phyloP scores from a whole-genome alignment of 1,140 invertebrate species.

The Penaeus japonicus region DNA sequence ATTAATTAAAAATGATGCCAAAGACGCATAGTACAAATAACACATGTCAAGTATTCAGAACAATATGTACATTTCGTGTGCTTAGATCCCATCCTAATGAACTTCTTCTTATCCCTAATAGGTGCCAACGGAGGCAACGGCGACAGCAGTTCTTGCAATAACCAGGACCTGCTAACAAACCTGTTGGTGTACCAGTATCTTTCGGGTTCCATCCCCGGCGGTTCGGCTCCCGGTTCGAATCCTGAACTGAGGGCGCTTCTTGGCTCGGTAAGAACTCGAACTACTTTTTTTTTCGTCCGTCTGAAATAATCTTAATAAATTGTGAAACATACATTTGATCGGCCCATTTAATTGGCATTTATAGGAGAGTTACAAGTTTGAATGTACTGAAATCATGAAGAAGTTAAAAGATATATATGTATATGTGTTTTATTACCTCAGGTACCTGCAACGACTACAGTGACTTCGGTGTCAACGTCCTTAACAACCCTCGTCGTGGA shows the following conservation, averaged over 20 bases:
- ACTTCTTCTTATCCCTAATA: background rate
- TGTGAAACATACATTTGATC: too few species aligned
- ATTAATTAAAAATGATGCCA: too few species aligned
- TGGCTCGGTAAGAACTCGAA: constrained; percentile 10
- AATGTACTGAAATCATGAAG: too few species aligned
- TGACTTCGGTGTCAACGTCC: constrained; percentile 49
- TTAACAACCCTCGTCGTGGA: constrained; percentile 45
- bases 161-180: constrained; percentile 56
- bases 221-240: background rate
- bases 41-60: too few species aligned
- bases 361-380: too few species aligned
- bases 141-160: background rate
- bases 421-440: background rate
- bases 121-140: background rate
- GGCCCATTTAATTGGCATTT: too few species aligned
- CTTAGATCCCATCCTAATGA: background rate
- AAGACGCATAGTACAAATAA: too few species aligned
- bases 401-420: too few species aligned
- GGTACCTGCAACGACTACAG: constrained; percentile 46
- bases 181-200: constrained; percentile 58
- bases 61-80: too few species aligned
- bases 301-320: background rate
- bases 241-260: constrained; percentile 31
- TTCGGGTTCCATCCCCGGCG: constrained; percentile 47
- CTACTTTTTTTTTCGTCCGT: background rate